Base-by-base conservation (phyloP, 2,113 vertebrate species). In the Strix aluco region DNA sequence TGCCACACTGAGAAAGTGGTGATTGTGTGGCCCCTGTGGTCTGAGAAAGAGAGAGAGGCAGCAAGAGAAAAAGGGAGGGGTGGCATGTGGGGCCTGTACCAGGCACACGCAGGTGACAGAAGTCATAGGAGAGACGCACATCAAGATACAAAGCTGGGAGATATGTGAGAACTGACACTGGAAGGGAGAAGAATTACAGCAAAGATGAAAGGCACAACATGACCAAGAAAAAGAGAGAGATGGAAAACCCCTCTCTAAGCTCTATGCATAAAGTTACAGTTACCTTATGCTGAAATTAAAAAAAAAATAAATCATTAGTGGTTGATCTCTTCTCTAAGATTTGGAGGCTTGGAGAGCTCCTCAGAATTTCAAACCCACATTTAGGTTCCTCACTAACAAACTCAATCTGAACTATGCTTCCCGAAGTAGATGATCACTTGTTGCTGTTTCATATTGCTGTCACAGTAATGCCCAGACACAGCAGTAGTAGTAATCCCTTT, bases 21-120 rank as follows among this genome's bases (percentile, higher is more conserved):
- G 96, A 96, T 97, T 38, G 8, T 92, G 89, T 92, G 97, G 98
- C 97, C 98, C 98, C 97, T 98, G 98, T 98, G 98, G 98, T 99
- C 98, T 95, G 97, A 97, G 95, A 97, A 94, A 95, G 85, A 95
- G 54, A 96, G 79, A 89, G 77, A 95, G 75, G 63, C 59, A 88
- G 90, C 80, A 82, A 92, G 79, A 86, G 86, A 88, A 62, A 82
- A 95, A 94, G 46, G 84, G 75, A 94, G 86, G 78, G 88, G 42
- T 74, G 89, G 62, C 42, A 34, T 71, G 44, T 79, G 95, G 58
- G 66, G 74, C 78, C 66, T 91, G 42, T 55, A 23, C 81, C 67
- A 92, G 82, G 81, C 86, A 75, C 52, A 84, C 1, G 34, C 93
- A 96, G 94, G 96, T 94, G 93, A 92, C 77, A 95, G 77, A 90